Evolutionary conservation across 2,797 vertebrate genomes (phyloP).

Genomic region (Varecia variegata): DNA sequence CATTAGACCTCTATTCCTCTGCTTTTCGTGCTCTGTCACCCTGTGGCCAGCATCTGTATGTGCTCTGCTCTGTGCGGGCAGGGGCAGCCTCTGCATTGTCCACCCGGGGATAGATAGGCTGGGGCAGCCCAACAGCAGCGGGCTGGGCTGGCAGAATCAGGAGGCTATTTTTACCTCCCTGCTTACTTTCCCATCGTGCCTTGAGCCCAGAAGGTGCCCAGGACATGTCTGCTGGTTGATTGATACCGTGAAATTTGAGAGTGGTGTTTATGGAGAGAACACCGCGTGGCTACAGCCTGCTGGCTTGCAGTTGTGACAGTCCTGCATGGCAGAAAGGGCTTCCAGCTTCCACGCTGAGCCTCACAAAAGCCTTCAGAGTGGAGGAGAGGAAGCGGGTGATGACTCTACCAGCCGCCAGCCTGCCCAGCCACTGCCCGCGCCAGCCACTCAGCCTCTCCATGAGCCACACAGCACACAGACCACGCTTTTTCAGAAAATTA

Average conservation of each 20-base stretch:
- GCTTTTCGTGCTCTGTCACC: background rate
- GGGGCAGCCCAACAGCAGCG: background rate
- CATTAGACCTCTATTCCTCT: background rate
- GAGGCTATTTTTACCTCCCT: background rate
- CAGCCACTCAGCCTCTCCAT: slow-evolving; percentile 8
- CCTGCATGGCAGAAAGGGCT: background rate
- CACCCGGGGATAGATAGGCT: too few relatives aligned
- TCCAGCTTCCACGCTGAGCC: background rate
- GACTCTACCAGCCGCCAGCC: slow-evolving; percentile 30
- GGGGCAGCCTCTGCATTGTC: background rate
- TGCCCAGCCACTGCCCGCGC: background rate
- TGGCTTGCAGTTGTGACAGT: background rate
- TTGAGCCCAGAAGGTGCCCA: background rate
- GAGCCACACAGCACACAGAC: background rate
- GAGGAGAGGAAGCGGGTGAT: background rate
- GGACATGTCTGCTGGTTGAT: background rate
- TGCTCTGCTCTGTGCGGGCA: background rate
- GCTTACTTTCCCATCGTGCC: background rate
- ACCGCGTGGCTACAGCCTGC: background rate
- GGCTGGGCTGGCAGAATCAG: background rate
- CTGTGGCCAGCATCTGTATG: background rate
- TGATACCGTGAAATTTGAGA: background rate
- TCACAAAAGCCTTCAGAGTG: background rate
- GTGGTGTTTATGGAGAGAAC: background rate
- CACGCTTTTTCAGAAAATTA: slow-evolving; percentile 69